phyloP scores from a whole-genome alignment of 2,797 vertebrate genomes.

The Microctenopoma steveboyesi region DNA sequence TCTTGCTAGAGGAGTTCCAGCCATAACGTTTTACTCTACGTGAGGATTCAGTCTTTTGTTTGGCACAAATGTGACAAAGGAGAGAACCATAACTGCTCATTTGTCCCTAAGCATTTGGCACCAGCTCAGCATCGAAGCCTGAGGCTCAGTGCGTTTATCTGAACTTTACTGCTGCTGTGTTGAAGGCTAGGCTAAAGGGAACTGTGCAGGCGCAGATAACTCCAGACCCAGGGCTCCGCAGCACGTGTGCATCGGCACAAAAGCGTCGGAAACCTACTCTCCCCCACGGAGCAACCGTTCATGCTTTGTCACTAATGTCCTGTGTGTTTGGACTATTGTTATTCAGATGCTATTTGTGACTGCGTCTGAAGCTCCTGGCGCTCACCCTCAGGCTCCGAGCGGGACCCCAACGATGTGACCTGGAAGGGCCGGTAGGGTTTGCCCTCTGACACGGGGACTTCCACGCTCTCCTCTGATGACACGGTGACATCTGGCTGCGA shows the following conservation, averaged over 20 bases:
- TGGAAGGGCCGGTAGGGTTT: conserved; percentile 93
- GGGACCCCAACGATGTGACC: conserved; percentile 91
- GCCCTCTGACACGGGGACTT: conserved; percentile 83
- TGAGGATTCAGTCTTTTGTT: conserved; percentile 56
- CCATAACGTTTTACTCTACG: conserved; percentile 43
- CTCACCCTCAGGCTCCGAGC: conserved; percentile 91
- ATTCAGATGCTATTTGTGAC: conserved; percentile 22
- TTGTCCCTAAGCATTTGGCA: conserved; percentile 60
- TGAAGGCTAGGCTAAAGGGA: conserved; percentile 55
- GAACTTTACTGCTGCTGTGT: conserved; percentile 44
- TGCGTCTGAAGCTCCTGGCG: conserved; percentile 25
- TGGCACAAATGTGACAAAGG: conserved; percentile 57
- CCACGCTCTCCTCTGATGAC: conserved; percentile 93
- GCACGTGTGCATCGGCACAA: conserved; percentile 25
- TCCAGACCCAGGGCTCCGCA: conserved; percentile 36
- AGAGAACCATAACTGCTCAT: conserved; percentile 48
- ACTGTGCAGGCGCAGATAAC: conserved; percentile 61
- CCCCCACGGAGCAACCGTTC: conserved; percentile 20
- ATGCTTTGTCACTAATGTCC: conserved; percentile 30
- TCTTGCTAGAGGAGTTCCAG: conserved; percentile 53
- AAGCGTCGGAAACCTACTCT: conserved; percentile 35
- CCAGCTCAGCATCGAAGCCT: conserved; percentile 44
- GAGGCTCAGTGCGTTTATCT: conserved; percentile 60
- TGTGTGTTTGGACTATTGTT: conserved; percentile 14
- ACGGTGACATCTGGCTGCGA: conserved; percentile 91